Percentiles rank a stretch among this genome's conserved stretches.
These are phyloP conservation scores for Magallana gigas DNA, from an alignment of 1,140 invertebrate species.

Conservation along the genomic window DNA sequence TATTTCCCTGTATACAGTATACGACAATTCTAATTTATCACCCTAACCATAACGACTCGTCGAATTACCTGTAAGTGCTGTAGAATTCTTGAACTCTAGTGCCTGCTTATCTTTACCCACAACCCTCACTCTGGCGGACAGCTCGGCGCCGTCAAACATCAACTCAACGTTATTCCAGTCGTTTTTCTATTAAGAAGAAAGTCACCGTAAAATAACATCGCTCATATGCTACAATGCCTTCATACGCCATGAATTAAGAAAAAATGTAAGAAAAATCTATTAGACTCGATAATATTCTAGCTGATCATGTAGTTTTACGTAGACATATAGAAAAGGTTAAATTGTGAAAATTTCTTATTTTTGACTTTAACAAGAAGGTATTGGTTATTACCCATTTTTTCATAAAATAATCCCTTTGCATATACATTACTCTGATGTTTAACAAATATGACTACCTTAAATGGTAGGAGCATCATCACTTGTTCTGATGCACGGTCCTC, in stretches of 20 bases:
- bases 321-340: too few species aligned
- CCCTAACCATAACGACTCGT: background rate
- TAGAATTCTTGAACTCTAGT: background rate
- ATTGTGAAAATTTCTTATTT: background rate
- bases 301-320: too few species aligned
- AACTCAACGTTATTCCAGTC: background rate
- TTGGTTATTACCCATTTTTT: background rate
- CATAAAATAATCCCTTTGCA: too few species aligned
- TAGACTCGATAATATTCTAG: too few species aligned
- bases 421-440: too few species aligned
- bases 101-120: background rate
- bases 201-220: background rate
- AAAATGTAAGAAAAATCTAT: too few species aligned
- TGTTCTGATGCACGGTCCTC: constrained; percentile 1
- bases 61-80: background rate
- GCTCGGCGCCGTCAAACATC: background rate
- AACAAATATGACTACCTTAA: background rate
- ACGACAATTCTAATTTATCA: too few species aligned
- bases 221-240: background rate
- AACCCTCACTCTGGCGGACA: background rate
- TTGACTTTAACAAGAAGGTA: background rate
- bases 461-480: background rate
- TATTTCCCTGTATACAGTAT: too few species aligned
- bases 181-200: background rate
- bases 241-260: background rate